phyloP scores from a whole-genome alignment of 2,113 vertebrate genomes.

The Cyprinus carpio region DNA sequence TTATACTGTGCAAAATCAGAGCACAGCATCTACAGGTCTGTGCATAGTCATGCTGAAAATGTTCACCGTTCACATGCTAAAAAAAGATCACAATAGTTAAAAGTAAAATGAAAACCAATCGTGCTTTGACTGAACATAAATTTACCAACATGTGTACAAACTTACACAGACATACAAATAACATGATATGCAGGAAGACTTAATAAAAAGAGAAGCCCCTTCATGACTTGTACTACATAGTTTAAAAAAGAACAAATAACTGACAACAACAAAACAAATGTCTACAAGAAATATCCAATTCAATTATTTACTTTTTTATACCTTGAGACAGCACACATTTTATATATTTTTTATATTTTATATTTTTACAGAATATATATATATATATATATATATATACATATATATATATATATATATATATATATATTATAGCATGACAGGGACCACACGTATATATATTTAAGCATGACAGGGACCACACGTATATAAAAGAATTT shows the following conservation, averaged over 20 bases:
- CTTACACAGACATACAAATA: slow-evolving; percentile 60
- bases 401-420: too few species aligned
- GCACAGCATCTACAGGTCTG: slow-evolving; percentile 65
- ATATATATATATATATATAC: too few species aligned
- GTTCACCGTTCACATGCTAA: slow-evolving; percentile 80
- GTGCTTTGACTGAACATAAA: slow-evolving; percentile 54
- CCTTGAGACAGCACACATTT: slow-evolving; percentile 51
- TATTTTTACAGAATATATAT: too few species aligned
- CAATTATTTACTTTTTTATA: slow-evolving; percentile 46
- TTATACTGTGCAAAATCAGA: slow-evolving; percentile 63
- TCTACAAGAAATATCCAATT: slow-evolving; percentile 44
- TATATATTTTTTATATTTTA: slow-evolving; percentile 23
- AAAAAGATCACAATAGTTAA: slow-evolving; percentile 53
- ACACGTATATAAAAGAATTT: slow-evolving; percentile 18
- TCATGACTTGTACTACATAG: slow-evolving; percentile 62
- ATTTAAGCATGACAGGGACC: slow-evolving; percentile 24
- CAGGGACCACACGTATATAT: too few species aligned
- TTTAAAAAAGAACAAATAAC: slow-evolving; percentile 59
- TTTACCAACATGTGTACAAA: slow-evolving; percentile 64
- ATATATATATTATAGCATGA: too few species aligned
- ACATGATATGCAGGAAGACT: slow-evolving; percentile 67
- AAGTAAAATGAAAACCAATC: slow-evolving; percentile 54
- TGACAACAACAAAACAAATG: slow-evolving; percentile 55
- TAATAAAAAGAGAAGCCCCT: slow-evolving; percentile 60
- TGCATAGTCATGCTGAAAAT: slow-evolving; percentile 74